Conservation (phyloP, 2,113 vertebrate species). For the Cavia porcellus region DNA sequence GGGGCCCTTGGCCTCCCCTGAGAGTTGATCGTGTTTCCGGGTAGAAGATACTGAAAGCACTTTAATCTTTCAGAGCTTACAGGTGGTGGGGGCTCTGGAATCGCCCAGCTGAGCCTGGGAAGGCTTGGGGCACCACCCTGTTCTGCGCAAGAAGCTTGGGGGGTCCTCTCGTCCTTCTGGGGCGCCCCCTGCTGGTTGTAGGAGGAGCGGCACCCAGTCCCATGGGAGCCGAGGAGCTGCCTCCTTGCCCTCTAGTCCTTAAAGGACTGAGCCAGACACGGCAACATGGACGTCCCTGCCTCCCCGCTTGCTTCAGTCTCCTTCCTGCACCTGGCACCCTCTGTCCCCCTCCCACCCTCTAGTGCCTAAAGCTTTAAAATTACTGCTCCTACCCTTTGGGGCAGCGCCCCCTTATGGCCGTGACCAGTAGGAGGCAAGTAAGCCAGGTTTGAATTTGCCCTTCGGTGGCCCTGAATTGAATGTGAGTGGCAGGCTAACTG, state of each 20-base stretch:
- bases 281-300: not conserved
- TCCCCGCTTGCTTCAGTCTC: not conserved
- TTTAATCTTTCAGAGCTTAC: conserved; percentile 14
- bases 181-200: not conserved
- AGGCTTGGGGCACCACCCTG: not conserved
- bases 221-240: not conserved
- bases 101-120: not conserved
- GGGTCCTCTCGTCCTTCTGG: not conserved
- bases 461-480: not conserved
- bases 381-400: not conserved
- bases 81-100: not conserved
- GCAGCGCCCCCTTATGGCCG: not conserved
- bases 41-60: conserved; percentile 46
- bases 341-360: not conserved
- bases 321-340: not conserved
- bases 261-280: not conserved
- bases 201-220: not conserved
- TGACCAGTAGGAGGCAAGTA: not conserved
- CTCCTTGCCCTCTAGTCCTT: not conserved
- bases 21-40: not conserved
- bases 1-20: not conserved
- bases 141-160: too few relatives aligned
- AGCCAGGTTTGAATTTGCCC: not conserved
- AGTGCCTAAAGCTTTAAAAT: conserved; percentile 51
- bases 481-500: not conserved